Evolutionary conservation across 2,888 invertebrate genomes (phyloP).

Genomic region (Pogonocherus hispidulus): DNA sequence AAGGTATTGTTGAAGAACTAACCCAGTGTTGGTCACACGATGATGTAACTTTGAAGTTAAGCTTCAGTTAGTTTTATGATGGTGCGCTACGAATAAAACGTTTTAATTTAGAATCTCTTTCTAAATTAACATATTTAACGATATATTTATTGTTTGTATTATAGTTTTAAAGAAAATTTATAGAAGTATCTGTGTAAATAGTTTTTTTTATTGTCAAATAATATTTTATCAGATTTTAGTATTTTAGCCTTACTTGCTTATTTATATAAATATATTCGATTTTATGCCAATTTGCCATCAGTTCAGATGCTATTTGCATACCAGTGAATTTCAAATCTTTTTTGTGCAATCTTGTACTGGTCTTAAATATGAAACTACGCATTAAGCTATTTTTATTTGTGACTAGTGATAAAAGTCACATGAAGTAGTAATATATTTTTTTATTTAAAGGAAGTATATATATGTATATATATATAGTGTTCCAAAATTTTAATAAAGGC

Average conservation of each 20-base stretch:
- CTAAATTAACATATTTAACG: constrained; percentile 15
- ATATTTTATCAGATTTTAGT: constrained; percentile 40
- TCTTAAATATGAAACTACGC: constrained; percentile 13
- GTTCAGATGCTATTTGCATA: constrained; percentile 26
- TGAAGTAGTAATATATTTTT: neutral
- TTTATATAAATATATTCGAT: constrained; percentile 19
- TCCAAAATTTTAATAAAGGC: neutral
- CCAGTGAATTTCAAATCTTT: constrained; percentile 5
- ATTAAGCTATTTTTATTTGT: constrained; percentile 1
- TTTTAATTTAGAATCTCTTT: constrained; percentile 28
- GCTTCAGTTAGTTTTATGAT: constrained; percentile 4
- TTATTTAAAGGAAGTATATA: neutral
- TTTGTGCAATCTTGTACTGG: constrained; percentile 25
- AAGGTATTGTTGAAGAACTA: constrained; percentile 12
- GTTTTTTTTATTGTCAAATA: constrained; percentile 31
- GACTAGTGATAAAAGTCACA: neutral
- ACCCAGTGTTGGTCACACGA: neutral
- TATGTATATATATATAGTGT: neutral
- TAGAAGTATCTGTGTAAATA: constrained; percentile 36
- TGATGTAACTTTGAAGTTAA: neutral
- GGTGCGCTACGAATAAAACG: constrained; percentile 7
- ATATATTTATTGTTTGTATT: constrained; percentile 29
- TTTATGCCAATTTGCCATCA: constrained; percentile 16
- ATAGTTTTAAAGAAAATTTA: constrained; percentile 36
- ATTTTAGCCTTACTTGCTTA: constrained; percentile 29